Evolutionary conservation across 1,140 invertebrate species (phyloP).

Genomic region (Drosophila yakuba): DNA sequence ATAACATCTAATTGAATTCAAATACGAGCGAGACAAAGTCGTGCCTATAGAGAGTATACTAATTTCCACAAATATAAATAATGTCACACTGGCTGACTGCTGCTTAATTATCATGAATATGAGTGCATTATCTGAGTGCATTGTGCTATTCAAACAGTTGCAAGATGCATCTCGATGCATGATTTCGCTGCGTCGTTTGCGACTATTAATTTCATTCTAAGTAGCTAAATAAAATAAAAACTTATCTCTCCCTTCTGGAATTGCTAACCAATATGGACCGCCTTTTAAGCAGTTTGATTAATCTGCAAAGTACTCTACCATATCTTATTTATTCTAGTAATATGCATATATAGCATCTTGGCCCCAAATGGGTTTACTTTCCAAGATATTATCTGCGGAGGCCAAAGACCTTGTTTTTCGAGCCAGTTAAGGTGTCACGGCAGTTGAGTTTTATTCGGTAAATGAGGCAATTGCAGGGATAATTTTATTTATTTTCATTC

Average conservation of each 20-base stretch:
- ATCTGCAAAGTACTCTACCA: no score
- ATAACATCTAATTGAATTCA: slow-evolving; percentile 60
- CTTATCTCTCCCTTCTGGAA: no score
- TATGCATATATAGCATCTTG: not conserved
- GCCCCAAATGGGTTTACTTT: slow-evolving; percentile 1
- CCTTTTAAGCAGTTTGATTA: no score
- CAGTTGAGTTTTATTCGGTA: slow-evolving; percentile 70
- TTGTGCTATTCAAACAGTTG: slow-evolving; percentile 10
- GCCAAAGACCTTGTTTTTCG: slow-evolving; percentile 49
- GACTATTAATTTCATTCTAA: no score
- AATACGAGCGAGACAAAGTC: slow-evolving; percentile 49
- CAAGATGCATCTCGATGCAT: not conserved
- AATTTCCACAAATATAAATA: slow-evolving; percentile 47
- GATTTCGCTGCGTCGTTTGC: not conserved
- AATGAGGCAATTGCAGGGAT: slow-evolving; percentile 78
- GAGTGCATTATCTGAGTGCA: slow-evolving; percentile 16
- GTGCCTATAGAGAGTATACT: slow-evolving; percentile 49
- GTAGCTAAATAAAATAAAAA: no score
- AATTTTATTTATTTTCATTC: slow-evolving; percentile 61
- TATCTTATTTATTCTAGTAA: not conserved
- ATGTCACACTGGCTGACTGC: slow-evolving; percentile 25
- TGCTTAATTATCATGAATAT: slow-evolving; percentile 39
- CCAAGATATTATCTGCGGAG: slow-evolving; percentile 9
- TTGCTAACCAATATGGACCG: no score
- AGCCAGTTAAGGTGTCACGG: slow-evolving; percentile 25